Conservation (phyloP, 1,140 invertebrate genomes). For the Caenorhabditis briggsae region DNA sequence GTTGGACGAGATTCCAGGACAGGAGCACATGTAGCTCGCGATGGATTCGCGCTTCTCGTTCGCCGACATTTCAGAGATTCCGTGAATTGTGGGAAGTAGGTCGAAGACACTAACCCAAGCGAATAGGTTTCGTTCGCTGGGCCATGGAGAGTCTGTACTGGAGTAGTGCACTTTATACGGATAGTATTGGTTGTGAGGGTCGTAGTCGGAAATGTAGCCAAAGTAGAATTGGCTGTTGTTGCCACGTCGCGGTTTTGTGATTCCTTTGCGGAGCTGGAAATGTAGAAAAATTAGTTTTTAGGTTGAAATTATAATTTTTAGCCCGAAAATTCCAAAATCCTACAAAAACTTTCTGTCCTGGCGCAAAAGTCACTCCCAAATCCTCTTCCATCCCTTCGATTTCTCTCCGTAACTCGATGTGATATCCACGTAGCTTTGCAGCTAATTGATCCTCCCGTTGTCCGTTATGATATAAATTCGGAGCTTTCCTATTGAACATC, state of each 20-base stretch:
- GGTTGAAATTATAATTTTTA: not conserved
- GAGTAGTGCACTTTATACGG: slow-evolving; percentile 57
- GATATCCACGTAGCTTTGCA: not conserved
- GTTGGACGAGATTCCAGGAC: not conserved
- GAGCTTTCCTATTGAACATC: slow-evolving; percentile 24
- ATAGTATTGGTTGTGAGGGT: not conserved
- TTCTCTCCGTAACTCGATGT: not conserved
- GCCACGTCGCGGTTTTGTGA: slow-evolving; percentile 16
- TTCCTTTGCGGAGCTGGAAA: slow-evolving; percentile 48
- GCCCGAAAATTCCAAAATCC: not conserved
- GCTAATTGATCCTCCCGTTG: not conserved
- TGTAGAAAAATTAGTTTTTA: not conserved
- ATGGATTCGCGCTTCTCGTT: not conserved
- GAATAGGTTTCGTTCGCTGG: slow-evolving; percentile 5
- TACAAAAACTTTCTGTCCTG: slow-evolving; percentile 40
- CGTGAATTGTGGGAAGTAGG: slow-evolving; percentile 32
- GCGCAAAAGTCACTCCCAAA: not conserved
- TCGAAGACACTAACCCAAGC: slow-evolving; percentile 48
- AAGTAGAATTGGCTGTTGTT: slow-evolving; percentile 12
- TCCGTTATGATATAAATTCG: slow-evolving; percentile 37
- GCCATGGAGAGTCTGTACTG: slow-evolving; percentile 25
- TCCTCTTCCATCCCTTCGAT: slow-evolving; percentile 3
- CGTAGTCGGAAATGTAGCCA: slow-evolving; percentile 18
- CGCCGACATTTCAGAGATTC: not conserved
- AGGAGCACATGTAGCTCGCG: not conserved